Evolutionary conservation across 2,797 vertebrate genomes (phyloP), one percentile per base, ranked within the genome.

Genomic region (Acipenser ruthenus): DNA sequence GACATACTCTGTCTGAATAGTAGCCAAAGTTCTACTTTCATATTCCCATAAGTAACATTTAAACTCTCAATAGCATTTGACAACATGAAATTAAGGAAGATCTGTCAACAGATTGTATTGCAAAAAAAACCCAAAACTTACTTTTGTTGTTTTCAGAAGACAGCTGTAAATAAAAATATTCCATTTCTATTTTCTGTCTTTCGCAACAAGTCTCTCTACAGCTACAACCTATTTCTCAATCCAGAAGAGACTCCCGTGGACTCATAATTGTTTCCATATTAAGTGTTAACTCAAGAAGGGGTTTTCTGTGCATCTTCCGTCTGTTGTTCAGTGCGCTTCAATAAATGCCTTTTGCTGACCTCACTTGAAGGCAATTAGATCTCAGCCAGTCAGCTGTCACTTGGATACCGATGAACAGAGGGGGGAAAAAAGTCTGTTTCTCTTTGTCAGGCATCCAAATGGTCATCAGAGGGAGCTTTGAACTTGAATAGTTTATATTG

Each of bases 331-430:
- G 88, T 85, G 87, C 86, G 88, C 90, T 91, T 88, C 87, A 90
- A 96, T 95, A 94, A 96, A 98, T 95, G 94, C 94, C 93, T 96
- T 80, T 88, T 88, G 92, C 93, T 98, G 96, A 98, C 95, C 95
- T 98, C 96, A 96, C 93, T 92, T 92, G 87, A 90, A 94, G 95
- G 91, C 93, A 97, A 96, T 97, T 96, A 96, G 89, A 90, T 91
- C 88, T 90, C 92, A 93, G 91, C 94, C 94, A 97, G 90, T 98
- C 91, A 96, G 93, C 93, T 94, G 93, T 95, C 91, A 90, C 90
- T 92, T 85, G 86, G 85, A 75, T 78, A 75, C 78, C 18, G 18
- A 84, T 64, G 83, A 37, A 37, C 37, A 37, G 37, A 68, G 68
- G 83, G 53, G 51, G 58, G 85, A 79, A 79, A 82, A 84, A 85